phyloP scores from a whole-genome alignment of 2,888 invertebrate species.

The Ypsolopha scabrella region DNA sequence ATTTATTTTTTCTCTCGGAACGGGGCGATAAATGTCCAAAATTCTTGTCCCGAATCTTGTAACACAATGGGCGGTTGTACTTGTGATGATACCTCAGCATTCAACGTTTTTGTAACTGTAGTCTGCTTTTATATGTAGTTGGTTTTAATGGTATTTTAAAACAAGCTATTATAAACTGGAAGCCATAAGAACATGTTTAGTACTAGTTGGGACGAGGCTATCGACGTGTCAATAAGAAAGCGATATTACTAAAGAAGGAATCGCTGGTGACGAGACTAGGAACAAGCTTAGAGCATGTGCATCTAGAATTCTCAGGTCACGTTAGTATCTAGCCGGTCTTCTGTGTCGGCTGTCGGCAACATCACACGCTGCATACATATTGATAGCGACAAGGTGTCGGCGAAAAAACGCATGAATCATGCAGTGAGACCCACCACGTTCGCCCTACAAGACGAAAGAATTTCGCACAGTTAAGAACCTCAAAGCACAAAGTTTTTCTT shows the following conservation, averaged over 20 bases:
- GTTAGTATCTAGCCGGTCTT: not conserved
- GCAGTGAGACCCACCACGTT: slow-evolving; percentile 55
- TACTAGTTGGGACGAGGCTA: too few species aligned
- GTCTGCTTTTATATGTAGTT: not conserved
- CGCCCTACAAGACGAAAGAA: slow-evolving; percentile 58
- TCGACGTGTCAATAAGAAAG: too few species aligned
- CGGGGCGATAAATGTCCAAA: slow-evolving; percentile 39
- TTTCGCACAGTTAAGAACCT: slow-evolving; percentile 51
- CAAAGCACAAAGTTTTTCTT: slow-evolving; percentile 51
- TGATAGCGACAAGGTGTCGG: slow-evolving; percentile 59
- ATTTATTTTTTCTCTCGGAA: slow-evolving; percentile 5
- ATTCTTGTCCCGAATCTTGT: slow-evolving; percentile 29
- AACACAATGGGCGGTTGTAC: slow-evolving; percentile 1
- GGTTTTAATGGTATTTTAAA: too few species aligned
- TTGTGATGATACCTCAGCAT: not conserved
- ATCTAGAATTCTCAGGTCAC: too few species aligned
- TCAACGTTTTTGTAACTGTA: not conserved
- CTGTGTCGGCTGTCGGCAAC: slow-evolving; percentile 28
- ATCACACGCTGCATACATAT: slow-evolving; percentile 58
- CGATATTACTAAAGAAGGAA: too few species aligned
- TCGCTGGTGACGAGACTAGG: too few species aligned
- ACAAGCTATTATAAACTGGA: too few species aligned
- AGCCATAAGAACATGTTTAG: too few species aligned
- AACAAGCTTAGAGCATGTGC: too few species aligned
- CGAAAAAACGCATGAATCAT: slow-evolving; percentile 66